Percentiles rank a stretch among this genome's conserved stretches.
Conservation (phyloP, 2,888 invertebrate species). For the Luperina nickerlii region DNA sequence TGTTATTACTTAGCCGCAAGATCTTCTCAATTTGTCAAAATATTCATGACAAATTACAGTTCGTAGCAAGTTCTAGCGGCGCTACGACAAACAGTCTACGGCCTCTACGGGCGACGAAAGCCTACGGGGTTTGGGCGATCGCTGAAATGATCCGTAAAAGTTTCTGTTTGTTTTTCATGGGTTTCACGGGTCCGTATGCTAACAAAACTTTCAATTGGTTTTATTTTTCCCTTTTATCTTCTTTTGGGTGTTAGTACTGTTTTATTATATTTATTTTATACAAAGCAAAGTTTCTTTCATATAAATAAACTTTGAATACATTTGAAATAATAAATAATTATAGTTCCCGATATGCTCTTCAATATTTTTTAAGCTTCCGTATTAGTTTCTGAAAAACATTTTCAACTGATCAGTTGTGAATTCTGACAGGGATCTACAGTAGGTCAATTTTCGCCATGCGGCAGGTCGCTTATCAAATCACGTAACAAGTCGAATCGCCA, state of each 20-base stretch:
- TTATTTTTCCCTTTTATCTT: slow-evolving; percentile 38
- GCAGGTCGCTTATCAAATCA: background rate
- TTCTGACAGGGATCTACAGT: background rate
- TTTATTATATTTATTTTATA: slow-evolving; percentile 17
- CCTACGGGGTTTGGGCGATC: slow-evolving; percentile 5
- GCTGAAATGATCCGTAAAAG: slow-evolving; percentile 32
- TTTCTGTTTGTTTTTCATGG: slow-evolving; percentile 26
- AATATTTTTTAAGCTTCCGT: background rate
- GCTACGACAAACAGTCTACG: slow-evolving; percentile 14
- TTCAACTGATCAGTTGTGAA: background rate
- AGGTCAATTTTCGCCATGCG: background rate
- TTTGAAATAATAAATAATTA: background rate
- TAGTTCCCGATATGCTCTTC: background rate
- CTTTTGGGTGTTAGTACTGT: background rate
- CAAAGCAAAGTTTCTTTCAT: background rate
- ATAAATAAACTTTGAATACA: background rate
- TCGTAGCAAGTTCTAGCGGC: slow-evolving; percentile 32
- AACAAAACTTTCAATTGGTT: slow-evolving; percentile 31
- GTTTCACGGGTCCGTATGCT: slow-evolving; percentile 16
- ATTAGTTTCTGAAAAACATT: background rate
- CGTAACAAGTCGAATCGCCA: background rate
- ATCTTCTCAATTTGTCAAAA: background rate
- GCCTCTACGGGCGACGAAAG: slow-evolving; percentile 11
- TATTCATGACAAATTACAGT: background rate
- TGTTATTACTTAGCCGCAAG: background rate